Evolutionary conservation across 2,888 invertebrate species (phyloP).

Genomic region (Acronicta psi): DNA sequence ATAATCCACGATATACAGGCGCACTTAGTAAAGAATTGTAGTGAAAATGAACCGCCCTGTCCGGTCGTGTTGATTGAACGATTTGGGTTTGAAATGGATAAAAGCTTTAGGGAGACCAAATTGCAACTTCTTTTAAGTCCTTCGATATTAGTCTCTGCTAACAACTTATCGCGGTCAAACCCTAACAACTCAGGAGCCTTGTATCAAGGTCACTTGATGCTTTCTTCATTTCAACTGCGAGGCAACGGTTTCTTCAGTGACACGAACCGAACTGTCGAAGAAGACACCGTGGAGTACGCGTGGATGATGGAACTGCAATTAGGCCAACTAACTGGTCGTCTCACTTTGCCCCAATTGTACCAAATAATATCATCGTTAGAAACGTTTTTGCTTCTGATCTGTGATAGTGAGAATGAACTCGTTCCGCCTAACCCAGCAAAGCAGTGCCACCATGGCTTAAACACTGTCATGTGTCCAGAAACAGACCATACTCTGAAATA

Average conservation of each 20-base stretch:
- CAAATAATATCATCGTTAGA: slow-evolving; percentile 96
- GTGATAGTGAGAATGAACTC: slow-evolving; percentile 96
- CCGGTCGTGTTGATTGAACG: slow-evolving; percentile 96
- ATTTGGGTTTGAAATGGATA: slow-evolving; percentile 99
- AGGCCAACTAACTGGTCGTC: slow-evolving; percentile 97
- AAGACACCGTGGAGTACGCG: slow-evolving; percentile 98
- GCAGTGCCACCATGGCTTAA: slow-evolving; percentile 94
- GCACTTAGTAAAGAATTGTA: slow-evolving; percentile 97
- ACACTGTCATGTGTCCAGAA: slow-evolving; percentile 91
- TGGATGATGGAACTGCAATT: slow-evolving; percentile 98
- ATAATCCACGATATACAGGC: slow-evolving; percentile 98
- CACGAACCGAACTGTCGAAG: slow-evolving; percentile 95
- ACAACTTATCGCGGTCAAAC: slow-evolving; percentile 91
- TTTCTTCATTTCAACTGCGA: slow-evolving; percentile 95
- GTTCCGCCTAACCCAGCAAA: slow-evolving; percentile 94
- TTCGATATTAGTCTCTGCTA: slow-evolving; percentile 94
- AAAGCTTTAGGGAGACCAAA: slow-evolving; percentile 96
- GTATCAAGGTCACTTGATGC: slow-evolving; percentile 95
- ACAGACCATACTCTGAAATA: slow-evolving; percentile 92
- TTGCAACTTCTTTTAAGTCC: slow-evolving; percentile 97
- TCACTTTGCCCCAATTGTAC: slow-evolving; percentile 96
- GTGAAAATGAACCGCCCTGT: slow-evolving; percentile 96
- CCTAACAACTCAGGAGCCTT: slow-evolving; percentile 84
- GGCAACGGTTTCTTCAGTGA: slow-evolving; percentile 99
- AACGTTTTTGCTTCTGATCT: slow-evolving; percentile 94